These are phyloP conservation scores for Corvus cornix DNA, from an alignment of 2,113 vertebrate species.

Conservation along the genomic window DNA sequence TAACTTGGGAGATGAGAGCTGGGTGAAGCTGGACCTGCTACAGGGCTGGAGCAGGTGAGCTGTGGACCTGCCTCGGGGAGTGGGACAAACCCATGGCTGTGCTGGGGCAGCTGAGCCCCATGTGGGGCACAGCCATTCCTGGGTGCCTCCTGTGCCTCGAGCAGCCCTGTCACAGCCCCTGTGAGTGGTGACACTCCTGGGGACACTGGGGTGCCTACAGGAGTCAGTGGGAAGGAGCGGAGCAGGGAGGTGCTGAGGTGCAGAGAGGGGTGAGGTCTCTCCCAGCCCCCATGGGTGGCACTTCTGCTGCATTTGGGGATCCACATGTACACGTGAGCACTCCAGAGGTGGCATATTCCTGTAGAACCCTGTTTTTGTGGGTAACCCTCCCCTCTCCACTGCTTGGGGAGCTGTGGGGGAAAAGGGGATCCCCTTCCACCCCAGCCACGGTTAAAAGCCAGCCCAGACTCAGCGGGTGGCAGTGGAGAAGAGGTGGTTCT, in stretches of 20 bases:
- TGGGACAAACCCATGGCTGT: accelerated
- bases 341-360: not conserved
- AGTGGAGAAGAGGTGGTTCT: not conserved
- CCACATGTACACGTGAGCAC: not conserved
- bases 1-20: accelerated
- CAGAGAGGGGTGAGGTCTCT: not conserved
- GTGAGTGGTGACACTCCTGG: accelerated
- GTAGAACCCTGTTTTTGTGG: not conserved
- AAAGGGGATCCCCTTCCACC: not conserved
- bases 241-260: not conserved
- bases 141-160: accelerated
- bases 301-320: not conserved
- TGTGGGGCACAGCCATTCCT: accelerated
- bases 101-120: not conserved
- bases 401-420: not conserved
- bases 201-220: accelerated
- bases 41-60: not conserved
- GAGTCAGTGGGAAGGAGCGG: not conserved
- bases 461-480: accelerated
- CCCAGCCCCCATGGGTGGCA: not conserved
- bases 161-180: not conserved
- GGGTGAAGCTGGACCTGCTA: not conserved
- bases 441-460: not conserved
- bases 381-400: not conserved
- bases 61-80: not conserved